Evolutionary conservation across 2,113 vertebrate genomes (phyloP).

Genomic region (Stigmatopora nigra): DNA sequence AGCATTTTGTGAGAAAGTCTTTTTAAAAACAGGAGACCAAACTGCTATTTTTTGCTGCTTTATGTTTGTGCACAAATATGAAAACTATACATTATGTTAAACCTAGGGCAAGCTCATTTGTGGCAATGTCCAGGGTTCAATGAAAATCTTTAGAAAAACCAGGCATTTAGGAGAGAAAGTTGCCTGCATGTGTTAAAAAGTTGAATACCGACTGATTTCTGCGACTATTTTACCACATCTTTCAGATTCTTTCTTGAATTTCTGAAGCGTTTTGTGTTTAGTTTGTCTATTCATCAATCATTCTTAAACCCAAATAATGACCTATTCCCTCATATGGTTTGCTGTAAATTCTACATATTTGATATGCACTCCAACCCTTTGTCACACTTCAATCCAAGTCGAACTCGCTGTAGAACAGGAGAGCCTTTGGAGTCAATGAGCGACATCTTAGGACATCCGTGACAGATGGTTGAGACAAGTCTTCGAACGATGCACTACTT

Average conservation of each 20-base stretch:
- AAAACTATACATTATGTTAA: background rate
- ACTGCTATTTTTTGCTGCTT: background rate
- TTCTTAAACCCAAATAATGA: background rate
- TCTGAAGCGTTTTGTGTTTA: background rate
- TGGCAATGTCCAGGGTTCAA: background rate
- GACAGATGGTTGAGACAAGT: constrained; percentile 64
- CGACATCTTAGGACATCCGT: constrained; percentile 47
- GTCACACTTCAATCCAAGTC: constrained; percentile 17
- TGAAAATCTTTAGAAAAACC: background rate
- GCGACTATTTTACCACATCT: background rate
- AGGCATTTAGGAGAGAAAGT: background rate
- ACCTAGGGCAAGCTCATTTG: background rate
- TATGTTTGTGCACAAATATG: background rate
- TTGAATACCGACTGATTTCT: background rate
- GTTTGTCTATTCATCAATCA: background rate
- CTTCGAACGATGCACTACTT: constrained; percentile 47
- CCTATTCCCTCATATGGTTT: background rate
- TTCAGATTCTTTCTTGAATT: background rate
- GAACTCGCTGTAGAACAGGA: constrained; percentile 8
- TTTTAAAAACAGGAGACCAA: background rate
- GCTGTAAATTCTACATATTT: background rate
- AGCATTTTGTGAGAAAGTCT: background rate
- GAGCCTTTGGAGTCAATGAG: constrained; percentile 32
- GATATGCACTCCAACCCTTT: constrained; percentile 1
- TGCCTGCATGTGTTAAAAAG: background rate